Conservation (phyloP, 2,797 vertebrate species). For the Myotis myotis region DNA sequence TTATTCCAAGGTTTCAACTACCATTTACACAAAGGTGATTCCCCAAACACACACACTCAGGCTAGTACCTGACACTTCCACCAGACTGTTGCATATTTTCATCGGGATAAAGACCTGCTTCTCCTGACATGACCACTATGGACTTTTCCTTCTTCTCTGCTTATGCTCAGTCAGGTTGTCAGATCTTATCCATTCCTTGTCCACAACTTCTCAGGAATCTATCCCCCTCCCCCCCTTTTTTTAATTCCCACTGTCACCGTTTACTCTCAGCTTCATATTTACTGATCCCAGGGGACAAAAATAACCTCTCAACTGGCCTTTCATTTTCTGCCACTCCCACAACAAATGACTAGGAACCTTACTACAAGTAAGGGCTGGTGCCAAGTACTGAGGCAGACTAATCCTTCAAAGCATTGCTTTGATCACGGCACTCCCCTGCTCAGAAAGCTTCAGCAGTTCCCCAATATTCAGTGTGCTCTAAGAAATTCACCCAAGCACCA, state of each 20-base stretch:
- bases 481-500: constrained; percentile 8
- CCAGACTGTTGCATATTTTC: not conserved
- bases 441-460: constrained; percentile 17
- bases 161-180: constrained; percentile 23
- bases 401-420: constrained; percentile 2
- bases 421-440: not conserved
- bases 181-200: not conserved
- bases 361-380: not conserved
- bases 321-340: constrained; percentile 48
- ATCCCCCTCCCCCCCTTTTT: not conserved
- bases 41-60: not conserved
- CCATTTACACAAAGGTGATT: constrained; percentile 18
- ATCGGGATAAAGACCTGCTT: not conserved
- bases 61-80: not conserved
- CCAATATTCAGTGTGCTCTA: not conserved
- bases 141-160: constrained; percentile 16
- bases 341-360: constrained; percentile 53
- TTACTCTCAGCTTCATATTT: constrained; percentile 34
- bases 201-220: constrained; percentile 25
- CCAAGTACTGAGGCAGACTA: constrained; percentile 12
- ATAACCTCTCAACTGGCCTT: constrained; percentile 57
- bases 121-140: not conserved
- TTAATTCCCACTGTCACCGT: not conserved
- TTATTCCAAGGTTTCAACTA: constrained; percentile 9
- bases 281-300: constrained; percentile 25